These are phyloP conservation scores for Pycnonotus jocosus DNA, from an alignment of 2,113 vertebrate genomes.

Conservation along the genomic window DNA sequence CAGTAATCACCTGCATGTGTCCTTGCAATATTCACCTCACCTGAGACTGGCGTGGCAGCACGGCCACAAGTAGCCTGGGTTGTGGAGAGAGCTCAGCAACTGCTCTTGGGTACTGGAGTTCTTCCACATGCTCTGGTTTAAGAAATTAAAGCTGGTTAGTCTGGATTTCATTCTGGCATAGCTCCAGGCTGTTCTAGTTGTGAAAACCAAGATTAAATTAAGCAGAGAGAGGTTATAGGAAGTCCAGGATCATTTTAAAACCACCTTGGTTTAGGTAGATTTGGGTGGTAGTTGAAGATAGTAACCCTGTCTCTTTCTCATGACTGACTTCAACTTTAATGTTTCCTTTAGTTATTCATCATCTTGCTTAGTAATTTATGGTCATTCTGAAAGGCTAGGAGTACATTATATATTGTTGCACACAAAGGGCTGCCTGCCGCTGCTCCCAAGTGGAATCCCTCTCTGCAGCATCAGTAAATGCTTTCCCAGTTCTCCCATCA, in stretches of 20 bases:
- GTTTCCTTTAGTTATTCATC: not conserved
- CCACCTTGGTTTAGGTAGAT: not conserved
- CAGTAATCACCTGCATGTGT: not conserved
- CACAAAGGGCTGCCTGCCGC: not conserved
- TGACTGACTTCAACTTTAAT: not conserved
- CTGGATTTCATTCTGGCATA: not conserved
- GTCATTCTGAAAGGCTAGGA: not conserved
- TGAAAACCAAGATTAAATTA: not conserved
- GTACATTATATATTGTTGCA: not conserved
- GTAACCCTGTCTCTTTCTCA: not conserved
- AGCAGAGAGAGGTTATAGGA: not conserved
- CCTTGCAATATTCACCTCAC: not conserved
- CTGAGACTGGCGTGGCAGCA: not conserved
- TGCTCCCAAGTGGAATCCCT: not conserved
- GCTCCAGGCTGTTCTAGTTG: not conserved
- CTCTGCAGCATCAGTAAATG: accelerated
- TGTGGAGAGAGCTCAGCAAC: not conserved
- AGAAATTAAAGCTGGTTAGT: not conserved
- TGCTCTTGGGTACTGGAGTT: not conserved
- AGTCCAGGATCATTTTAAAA: not conserved
- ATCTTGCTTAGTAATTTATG: not conserved
- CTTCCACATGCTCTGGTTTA: not conserved
- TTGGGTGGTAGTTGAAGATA: not conserved
- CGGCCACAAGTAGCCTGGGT: not conserved
- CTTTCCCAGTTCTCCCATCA: not conserved